A percentile compares a stretch with the other conserved stretches of the same genome.
Conservation (phyloP, 2,113 vertebrate genomes). For the Pantherophis guttatus region DNA sequence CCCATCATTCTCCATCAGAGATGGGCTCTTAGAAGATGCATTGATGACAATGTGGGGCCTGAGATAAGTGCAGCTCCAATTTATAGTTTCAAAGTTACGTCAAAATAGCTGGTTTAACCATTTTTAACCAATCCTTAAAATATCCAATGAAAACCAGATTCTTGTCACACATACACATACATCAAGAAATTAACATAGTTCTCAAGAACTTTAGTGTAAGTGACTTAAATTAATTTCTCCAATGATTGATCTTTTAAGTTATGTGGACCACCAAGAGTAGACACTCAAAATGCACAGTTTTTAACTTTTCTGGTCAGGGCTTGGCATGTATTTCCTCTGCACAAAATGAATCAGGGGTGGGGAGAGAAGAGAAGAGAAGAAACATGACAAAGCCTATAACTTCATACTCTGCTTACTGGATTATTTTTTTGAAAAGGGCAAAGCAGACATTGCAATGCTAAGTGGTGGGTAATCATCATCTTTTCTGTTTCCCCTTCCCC, state of each 20-base stretch:
- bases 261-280: conserved; percentile 51
- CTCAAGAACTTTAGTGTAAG: conserved; percentile 59
- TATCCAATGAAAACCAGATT: conserved; percentile 64
- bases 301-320: conserved; percentile 46
- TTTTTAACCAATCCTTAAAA: conserved; percentile 60
- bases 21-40: neutral
- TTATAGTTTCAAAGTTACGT: conserved; percentile 39
- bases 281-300: conserved; percentile 44
- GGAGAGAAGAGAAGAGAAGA: neutral
- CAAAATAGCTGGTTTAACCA: conserved; percentile 47
- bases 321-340: conserved; percentile 29
- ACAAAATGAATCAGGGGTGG: conserved; percentile 10
- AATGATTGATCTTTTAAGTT: conserved; percentile 62
- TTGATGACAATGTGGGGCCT: neutral
- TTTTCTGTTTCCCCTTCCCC: conserved; percentile 41
- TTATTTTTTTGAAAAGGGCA: conserved; percentile 31
- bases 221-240: conserved; percentile 76
- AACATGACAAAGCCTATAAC: conserved; percentile 25
- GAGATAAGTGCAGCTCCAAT: conserved; percentile 9
- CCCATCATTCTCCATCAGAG: neutral
- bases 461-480: conserved; percentile 66
- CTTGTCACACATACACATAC: conserved; percentile 34
- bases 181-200: conserved; percentile 66
- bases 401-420: conserved; percentile 43
- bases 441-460: neutral